These are phyloP conservation scores for Otolemur crassicaudatus DNA, from an alignment of 2,797 vertebrate species.

Conservation along the genomic window DNA sequence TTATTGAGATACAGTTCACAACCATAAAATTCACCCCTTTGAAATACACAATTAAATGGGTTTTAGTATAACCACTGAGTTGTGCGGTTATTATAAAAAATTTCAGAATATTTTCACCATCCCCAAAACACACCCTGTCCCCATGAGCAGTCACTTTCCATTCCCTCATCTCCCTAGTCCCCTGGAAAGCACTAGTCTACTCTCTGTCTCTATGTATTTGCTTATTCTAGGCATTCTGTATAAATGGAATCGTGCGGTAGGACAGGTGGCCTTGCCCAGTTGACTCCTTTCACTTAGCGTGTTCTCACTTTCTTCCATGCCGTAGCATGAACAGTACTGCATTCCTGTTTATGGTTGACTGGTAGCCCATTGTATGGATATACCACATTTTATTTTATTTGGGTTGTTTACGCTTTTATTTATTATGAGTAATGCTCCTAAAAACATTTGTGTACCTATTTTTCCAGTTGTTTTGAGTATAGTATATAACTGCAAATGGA, in stretches of 20 bases:
- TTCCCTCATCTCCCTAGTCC: accelerated
- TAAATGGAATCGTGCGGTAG: background rate
- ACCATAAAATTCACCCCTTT: background rate
- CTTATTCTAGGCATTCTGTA: background rate
- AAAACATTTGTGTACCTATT: background rate
- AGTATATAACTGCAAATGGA: background rate
- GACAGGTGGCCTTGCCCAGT: background rate
- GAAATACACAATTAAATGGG: background rate
- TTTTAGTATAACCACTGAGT: background rate
- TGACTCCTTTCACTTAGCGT: background rate
- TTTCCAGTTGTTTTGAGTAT: background rate
- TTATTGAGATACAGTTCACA: background rate
- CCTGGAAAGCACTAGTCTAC: background rate
- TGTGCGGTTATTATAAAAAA: background rate
- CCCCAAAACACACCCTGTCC: background rate
- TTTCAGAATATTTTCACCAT: background rate
- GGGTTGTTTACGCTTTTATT: background rate
- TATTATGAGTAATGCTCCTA: background rate
- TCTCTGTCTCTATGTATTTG: background rate
- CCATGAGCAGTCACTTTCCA: background rate
- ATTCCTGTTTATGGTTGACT: background rate
- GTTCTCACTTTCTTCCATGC: background rate
- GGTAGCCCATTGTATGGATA: background rate
- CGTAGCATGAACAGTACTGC: background rate
- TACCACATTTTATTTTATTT: background rate